Conservation (phyloP, 2,797 vertebrate genomes). For the Craterocephalus amniculus region DNA sequence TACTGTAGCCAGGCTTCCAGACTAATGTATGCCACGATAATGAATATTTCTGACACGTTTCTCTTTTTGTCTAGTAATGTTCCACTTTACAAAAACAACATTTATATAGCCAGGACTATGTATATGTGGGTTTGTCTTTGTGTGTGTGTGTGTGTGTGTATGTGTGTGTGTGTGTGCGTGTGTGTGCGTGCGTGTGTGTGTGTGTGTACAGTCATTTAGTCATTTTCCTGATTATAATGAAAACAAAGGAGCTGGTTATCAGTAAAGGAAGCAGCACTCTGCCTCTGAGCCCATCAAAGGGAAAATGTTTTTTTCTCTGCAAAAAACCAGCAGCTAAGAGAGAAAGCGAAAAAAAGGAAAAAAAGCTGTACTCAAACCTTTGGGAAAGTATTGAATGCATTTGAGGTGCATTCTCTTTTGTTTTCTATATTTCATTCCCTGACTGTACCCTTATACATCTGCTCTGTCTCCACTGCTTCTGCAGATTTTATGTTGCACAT, state of each 20-base stretch:
- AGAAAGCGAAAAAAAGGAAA: conserved; percentile 1
- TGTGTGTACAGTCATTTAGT: conserved; percentile 34
- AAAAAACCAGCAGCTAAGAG: conserved; percentile 31
- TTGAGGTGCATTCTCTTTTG: conserved; percentile 25
- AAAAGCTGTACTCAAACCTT: conserved; percentile 27
- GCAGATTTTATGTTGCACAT: conserved; percentile 22
- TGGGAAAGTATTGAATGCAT: conserved; percentile 22
- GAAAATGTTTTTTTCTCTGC: conserved; percentile 32
- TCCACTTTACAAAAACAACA: neutral
- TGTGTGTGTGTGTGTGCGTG: neutral
- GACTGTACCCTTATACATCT: conserved; percentile 13
- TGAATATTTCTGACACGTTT: conserved; percentile 27
- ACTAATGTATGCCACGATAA: conserved; percentile 9
- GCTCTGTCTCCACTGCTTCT: conserved; percentile 26
- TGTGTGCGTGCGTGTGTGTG: neutral
- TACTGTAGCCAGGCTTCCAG: conserved; percentile 16
- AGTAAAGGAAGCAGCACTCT: conserved; percentile 69
- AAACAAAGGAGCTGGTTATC: conserved; percentile 69
- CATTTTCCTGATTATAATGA: conserved; percentile 66
- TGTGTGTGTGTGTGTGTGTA: neutral
- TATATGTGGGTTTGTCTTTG: neutral
- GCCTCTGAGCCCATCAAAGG: conserved; percentile 48
- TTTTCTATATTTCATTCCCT: conserved; percentile 28
- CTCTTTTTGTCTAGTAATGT: conserved; percentile 1
- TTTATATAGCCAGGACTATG: neutral